phyloP scores from a whole-genome alignment of 2,888 invertebrate species.

The Lobophora halterata region DNA sequence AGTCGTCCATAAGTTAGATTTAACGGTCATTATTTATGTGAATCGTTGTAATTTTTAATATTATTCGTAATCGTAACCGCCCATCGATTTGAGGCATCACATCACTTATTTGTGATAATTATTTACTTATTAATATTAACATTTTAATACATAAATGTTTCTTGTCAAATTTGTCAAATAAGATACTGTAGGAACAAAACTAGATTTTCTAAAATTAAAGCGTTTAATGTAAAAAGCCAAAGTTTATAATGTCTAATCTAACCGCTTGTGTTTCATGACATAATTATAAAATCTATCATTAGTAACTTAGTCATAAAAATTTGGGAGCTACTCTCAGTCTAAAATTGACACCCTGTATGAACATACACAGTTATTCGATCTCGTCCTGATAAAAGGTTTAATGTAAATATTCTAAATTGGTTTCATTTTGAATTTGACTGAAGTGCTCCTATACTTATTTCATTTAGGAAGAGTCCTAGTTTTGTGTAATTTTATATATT shows the following conservation, averaged over 20 bases:
- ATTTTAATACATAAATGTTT: slow-evolving; percentile 14
- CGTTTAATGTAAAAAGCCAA: slow-evolving; percentile 50
- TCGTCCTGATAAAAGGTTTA: too few relatives aligned
- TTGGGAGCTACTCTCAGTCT: slow-evolving; percentile 2
- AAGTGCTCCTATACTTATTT: too few relatives aligned
- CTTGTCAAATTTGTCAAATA: slow-evolving; percentile 43
- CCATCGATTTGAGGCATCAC: slow-evolving; percentile 51
- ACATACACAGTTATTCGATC: too few relatives aligned
- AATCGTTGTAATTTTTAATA: slow-evolving; percentile 41
- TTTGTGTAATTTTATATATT: too few relatives aligned
- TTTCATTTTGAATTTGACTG: too few relatives aligned
- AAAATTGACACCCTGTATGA: too few relatives aligned
- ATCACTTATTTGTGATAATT: slow-evolving; percentile 37
- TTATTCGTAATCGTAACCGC: slow-evolving; percentile 34
- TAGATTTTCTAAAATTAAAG: slow-evolving; percentile 44
- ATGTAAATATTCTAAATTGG: too few relatives aligned
- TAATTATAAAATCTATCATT: slow-evolving; percentile 3
- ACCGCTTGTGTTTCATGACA: slow-evolving; percentile 33
- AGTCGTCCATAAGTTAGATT: slow-evolving; percentile 41
- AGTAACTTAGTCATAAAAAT: background rate
- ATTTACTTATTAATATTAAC: slow-evolving; percentile 13
- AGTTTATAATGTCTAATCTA: slow-evolving; percentile 45
- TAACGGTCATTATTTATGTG: slow-evolving; percentile 46
- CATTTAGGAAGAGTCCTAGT: too few relatives aligned
- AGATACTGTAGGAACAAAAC: slow-evolving; percentile 39